Base-by-base conservation (phyloP, 1,140 invertebrate genomes). In the Chlorops oryzae region DNA sequence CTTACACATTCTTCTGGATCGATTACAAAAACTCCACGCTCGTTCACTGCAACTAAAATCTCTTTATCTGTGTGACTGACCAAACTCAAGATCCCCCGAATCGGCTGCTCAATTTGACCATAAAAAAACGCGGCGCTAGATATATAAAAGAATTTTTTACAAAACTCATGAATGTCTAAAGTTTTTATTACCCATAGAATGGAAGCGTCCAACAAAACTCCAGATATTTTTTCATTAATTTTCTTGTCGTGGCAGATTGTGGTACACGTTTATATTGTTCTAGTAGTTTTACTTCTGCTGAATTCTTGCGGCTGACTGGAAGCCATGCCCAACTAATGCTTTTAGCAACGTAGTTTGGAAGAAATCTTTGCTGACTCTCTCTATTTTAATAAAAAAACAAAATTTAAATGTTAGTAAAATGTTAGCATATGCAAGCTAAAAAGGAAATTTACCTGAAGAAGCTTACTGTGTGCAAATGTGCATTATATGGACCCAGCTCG, bases 31-130 rank as follows among this genome's bases (percentile, higher is more conserved):
- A 95, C 82, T 17, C 91, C 89, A 54, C 84, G 82, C 7, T 84
- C 81, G 67, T 94, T 95, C 49, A 96, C 86, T n/a, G 87, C 90
- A 18, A 94, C 80, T 18, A 92, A 77, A 9, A 94, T 87, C 10
- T 87, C 83, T 57, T 88, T 81, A 69, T 94, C 90, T 58, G 86
- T 84, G 67, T 92, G 87, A 7, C 85, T 89, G 15, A 95, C 81
- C 61, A 94, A 78, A 15, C 88, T 88, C 34, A 87, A 86, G 18
- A 94, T 73, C 17, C 89, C 89, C 47, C 87, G 77, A 0, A 89
- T 83, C 1, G 90, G 90, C 70, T 88, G 87, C 66, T 96, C 91
- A 28, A 95, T 85, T 75, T 93, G 90, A 10, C 89, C 91, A 77
- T 87, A 84, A 70, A 92, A 92, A 73, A 88, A 89, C 7, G 88